phyloP scores from a whole-genome alignment of 2,888 invertebrate genomes.

The Molanna angustata region DNA sequence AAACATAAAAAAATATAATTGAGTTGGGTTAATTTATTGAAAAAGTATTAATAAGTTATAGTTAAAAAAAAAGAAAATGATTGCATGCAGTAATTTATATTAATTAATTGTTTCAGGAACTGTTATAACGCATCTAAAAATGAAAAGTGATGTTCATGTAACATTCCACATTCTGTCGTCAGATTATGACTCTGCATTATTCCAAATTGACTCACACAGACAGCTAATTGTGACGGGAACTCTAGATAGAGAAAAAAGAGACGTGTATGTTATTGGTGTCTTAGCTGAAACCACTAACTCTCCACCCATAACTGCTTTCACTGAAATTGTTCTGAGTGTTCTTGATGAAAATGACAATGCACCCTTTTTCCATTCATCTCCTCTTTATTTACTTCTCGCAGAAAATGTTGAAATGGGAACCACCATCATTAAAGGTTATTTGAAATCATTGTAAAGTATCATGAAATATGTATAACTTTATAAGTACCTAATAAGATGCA shows the following conservation, averaged over 20 bases:
- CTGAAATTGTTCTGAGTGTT: slow-evolving; percentile 67
- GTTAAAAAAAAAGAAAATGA: too few species aligned
- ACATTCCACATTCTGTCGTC: slow-evolving; percentile 63
- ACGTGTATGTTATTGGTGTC: slow-evolving; percentile 62
- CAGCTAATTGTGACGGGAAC: slow-evolving; percentile 62
- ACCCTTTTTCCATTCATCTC: slow-evolving; percentile 71
- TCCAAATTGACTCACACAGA: slow-evolving; percentile 61
- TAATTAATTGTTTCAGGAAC: slow-evolving; percentile 59
- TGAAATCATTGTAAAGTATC: too few species aligned
- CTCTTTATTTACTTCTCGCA: slow-evolving; percentile 64
- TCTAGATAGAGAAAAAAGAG: slow-evolving; percentile 64
- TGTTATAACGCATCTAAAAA: slow-evolving; percentile 65
- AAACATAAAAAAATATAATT: too few species aligned
- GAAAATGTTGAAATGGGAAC: slow-evolving; percentile 73
- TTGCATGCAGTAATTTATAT: too few species aligned
- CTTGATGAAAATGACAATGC: slow-evolving; percentile 78
- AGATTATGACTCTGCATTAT: slow-evolving; percentile 57
- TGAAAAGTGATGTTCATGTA: slow-evolving; percentile 61
- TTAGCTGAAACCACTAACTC: slow-evolving; percentile 68
- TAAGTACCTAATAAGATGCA: not conserved
- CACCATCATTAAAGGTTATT: slow-evolving; percentile 59
- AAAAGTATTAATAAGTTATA: too few species aligned
- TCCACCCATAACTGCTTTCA: slow-evolving; percentile 66
- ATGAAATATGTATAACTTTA: too few species aligned
- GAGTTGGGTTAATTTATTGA: too few species aligned